Evolutionary conservation across 2,113 vertebrate genomes (phyloP).

Genomic region (Aramus guarauna): DNA sequence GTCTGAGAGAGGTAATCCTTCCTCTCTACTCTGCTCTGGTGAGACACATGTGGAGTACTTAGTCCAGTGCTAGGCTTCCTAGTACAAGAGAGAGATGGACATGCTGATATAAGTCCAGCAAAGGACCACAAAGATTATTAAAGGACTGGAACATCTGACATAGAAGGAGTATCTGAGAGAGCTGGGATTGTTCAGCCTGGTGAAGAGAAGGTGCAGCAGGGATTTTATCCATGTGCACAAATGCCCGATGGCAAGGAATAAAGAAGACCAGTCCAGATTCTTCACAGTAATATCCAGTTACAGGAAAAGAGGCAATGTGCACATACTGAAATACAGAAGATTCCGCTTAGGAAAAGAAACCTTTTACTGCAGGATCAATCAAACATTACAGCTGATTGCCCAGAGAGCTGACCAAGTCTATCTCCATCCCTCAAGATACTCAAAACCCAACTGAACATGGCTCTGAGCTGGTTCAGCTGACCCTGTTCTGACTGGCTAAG

Average conservation of each 20-base stretch:
- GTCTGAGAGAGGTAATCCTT: neutral
- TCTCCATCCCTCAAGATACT: neutral
- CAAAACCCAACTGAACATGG: neutral
- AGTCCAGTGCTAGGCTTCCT: neutral
- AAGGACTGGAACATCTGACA: neutral
- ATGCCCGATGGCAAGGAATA: neutral
- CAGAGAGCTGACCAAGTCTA: neutral
- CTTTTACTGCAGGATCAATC: neutral
- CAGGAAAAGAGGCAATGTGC: neutral
- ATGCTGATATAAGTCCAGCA: neutral
- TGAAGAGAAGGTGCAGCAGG: neutral
- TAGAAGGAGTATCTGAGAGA: neutral
- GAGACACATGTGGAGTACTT: neutral
- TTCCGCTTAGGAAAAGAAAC: neutral
- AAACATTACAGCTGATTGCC: neutral
- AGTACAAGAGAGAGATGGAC: neutral
- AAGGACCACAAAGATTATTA: neutral
- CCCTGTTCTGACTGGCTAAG: neutral
- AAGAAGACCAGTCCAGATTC: neutral
- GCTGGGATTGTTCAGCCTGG: neutral
- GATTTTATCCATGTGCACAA: neutral
- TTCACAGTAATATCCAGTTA: neutral
- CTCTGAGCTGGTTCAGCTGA: neutral
- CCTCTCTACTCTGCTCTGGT: neutral
- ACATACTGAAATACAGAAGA: neutral